Conservation (phyloP, 2,113 vertebrate genomes). For the Promerops cafer region DNA sequence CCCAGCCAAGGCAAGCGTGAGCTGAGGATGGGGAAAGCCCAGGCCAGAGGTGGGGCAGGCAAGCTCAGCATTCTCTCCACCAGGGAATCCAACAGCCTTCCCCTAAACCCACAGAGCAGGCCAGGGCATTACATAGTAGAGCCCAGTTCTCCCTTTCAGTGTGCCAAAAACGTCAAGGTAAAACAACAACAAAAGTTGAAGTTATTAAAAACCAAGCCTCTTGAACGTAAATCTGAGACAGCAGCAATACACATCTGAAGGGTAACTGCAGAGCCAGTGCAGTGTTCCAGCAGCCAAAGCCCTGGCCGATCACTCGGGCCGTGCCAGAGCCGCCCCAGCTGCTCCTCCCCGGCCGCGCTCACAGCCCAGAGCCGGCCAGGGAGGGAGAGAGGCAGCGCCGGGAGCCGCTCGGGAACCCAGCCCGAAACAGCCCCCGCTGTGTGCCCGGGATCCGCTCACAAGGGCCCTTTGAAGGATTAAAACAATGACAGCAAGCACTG, state of each 20-base stretch:
- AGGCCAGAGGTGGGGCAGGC: neutral
- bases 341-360: no score
- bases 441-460: neutral
- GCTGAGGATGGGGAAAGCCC: no score
- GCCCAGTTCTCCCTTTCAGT: neutral
- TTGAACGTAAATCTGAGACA: neutral
- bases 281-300: neutral
- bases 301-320: neutral
- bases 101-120: neutral
- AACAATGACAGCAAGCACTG: neutral
- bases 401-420: neutral
- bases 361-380: neutral
- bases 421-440: accelerated
- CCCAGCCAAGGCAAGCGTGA: accelerated
- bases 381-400: neutral
- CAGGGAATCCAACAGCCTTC: accelerated
- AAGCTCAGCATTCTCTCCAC: neutral
- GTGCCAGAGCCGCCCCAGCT: accelerated
- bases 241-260: neutral
- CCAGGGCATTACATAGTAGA: neutral
- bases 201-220: neutral
- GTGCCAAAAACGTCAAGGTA: neutral
- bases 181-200: neutral
- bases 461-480: neutral
- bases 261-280: neutral